phyloP scores from a whole-genome alignment of 2,113 vertebrate species.

The Ammospiza nelsoni region DNA sequence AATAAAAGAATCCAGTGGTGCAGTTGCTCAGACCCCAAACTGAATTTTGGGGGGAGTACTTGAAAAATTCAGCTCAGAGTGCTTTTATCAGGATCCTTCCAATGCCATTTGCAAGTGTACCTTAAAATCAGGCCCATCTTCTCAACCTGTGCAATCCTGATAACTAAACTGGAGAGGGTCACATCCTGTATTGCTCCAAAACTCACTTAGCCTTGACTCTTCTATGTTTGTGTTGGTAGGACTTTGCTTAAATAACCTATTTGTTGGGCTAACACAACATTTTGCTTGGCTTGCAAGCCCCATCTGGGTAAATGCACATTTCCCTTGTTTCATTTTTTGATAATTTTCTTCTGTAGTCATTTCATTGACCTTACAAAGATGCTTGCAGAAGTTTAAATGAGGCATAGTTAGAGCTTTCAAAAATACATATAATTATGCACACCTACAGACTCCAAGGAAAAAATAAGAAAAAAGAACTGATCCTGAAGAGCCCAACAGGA shows the following conservation, averaged over 20 bases:
- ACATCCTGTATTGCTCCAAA: conserved; percentile 47
- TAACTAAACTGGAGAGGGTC: conserved; percentile 29
- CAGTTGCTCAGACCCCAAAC: background rate
- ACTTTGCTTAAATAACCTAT: conserved; percentile 70
- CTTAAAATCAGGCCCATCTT: background rate
- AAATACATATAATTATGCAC: conserved; percentile 73
- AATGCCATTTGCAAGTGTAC: background rate
- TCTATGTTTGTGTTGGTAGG: conserved; percentile 76
- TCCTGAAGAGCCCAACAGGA: conserved; percentile 42
- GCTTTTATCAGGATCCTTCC: background rate
- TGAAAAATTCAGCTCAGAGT: background rate
- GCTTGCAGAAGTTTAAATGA: conserved; percentile 75
- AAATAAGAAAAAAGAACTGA: conserved; percentile 53
- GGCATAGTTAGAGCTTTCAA: conserved; percentile 67
- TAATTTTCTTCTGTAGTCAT: conserved; percentile 68
- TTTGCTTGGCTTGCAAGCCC: conserved; percentile 76
- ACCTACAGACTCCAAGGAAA: conserved; percentile 65
- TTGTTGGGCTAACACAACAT: conserved; percentile 78
- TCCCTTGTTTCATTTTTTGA: conserved; percentile 67
- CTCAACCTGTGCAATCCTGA: background rate
- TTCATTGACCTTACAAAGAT: conserved; percentile 72
- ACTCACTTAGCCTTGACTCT: conserved; percentile 62
- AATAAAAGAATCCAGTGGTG: background rate
- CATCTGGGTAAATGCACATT: conserved; percentile 63
- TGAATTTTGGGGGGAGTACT: background rate